These are phyloP conservation scores for Tetraneura akinire DNA, from an alignment of 1,140 invertebrate species.

Conservation along the genomic window DNA sequence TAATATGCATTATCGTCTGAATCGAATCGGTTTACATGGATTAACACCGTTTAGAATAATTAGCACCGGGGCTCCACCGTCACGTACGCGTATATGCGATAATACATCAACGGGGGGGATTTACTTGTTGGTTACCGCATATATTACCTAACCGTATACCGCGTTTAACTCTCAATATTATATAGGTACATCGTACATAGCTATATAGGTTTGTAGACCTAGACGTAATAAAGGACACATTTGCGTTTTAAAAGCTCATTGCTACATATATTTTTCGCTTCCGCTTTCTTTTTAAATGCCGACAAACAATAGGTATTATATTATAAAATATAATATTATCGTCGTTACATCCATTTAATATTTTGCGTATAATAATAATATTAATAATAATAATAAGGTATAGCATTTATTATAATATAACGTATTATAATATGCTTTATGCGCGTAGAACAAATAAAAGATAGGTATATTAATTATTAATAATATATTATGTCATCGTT, in stretches of 20 bases:
- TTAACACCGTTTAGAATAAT: conserved; percentile 8
- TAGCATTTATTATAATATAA: conserved; percentile 12
- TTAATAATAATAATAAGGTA: too few species aligned
- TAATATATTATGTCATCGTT: too few species aligned
- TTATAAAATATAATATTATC: too few species aligned
- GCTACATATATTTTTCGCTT: neutral
- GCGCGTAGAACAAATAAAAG: too few species aligned
- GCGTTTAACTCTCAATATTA: conserved; percentile 4
- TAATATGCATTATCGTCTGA: neutral
- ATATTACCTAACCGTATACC: neutral
- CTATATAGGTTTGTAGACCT: too few species aligned
- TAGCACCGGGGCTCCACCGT: neutral
- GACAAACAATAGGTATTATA: too few species aligned
- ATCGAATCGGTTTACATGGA: neutral
- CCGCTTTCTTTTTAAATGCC: conserved; percentile 8
- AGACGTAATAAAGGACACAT: neutral
- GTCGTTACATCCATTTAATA: neutral
- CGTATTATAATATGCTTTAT: too few species aligned
- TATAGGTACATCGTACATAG: too few species aligned
- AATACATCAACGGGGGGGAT: neutral
- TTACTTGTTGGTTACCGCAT: conserved; percentile 8
- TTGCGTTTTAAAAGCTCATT: conserved; percentile 2
- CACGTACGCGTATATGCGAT: neutral
- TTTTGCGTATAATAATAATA: too few species aligned
- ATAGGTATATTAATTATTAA: too few species aligned